Evolutionary conservation across 2,797 vertebrate genomes (phyloP), one percentile per base, ranked within the genome.

Genomic region (Nasua narica): DNA sequence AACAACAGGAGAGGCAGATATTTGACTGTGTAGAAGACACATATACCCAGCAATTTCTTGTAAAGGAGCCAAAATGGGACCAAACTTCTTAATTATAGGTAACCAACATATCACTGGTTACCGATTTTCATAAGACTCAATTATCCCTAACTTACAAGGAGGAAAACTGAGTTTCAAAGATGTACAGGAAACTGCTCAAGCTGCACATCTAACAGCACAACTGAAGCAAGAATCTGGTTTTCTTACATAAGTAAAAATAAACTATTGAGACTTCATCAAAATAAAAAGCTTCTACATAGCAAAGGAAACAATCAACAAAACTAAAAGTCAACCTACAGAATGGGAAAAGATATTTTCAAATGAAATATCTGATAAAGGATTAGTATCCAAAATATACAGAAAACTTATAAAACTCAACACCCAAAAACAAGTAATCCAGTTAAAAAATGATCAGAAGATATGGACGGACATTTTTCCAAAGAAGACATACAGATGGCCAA

Each of bases 161-260:
- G 9, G 7, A 90, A 96, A 95, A 89, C 21, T 69, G 48, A 83
- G 27, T 35, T 96, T 89, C 60, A 78, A 76, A 83, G 40, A 87
- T 56, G 4, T 37, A 95, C 19, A 91, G 29, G 27, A 91, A 93
- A n/a, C 25, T 95, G 8, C n/a, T 82, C 21, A 82, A 60, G 21
- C 37, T 91, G 10, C 52, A 65, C 25, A 74, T 78, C 19, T 92
- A 93, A 43, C 78, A 76, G 32, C 25, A 89, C 43, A 95, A 89
- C 48, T 94, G 58, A 96, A 27, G 76, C 35, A 95, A 94, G 37
- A 77, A 94, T 77, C n/a, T 69, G 14, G 4, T n/a, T 87, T 96
- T 90, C 25, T 46, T 74, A 74, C 27, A 74, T 29, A 74, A 74
- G 7, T 29, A 74, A 74, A 74, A 46, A 74, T 46, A 46, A 29